Evolutionary conservation across 2,797 vertebrate species (phyloP).

Genomic region (Rhabdophis nuchalis): DNA sequence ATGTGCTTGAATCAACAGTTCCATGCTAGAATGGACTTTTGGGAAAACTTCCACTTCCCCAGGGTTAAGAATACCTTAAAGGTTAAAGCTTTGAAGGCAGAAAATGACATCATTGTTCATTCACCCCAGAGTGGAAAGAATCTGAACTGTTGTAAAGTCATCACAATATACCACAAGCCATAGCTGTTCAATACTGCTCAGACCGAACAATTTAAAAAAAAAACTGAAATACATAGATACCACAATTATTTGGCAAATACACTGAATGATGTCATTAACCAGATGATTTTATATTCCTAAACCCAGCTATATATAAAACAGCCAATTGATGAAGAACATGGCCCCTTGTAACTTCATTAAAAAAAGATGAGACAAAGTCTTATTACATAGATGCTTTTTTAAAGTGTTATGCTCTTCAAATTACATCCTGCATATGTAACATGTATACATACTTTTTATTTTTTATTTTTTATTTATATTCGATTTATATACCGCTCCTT

Average conservation of each 20-base stretch:
- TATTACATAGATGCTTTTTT: background rate
- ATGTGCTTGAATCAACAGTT: conserved; percentile 71
- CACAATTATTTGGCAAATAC: conserved; percentile 71
- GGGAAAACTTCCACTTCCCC: conserved; percentile 55
- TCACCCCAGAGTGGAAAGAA: conserved; percentile 63
- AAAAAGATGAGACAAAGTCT: background rate
- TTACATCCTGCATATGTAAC: background rate
- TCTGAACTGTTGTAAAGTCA: conserved; percentile 64
- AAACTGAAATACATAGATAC: conserved; percentile 67
- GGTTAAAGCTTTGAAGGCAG: conserved; percentile 61
- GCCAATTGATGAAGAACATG: conserved; percentile 40
- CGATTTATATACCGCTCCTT: too few species aligned
- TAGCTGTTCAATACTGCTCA: conserved; percentile 55
- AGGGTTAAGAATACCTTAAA: conserved; percentile 53
- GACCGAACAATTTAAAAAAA: conserved; percentile 49
- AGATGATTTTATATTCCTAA: conserved; percentile 56
- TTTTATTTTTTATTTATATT: too few species aligned
- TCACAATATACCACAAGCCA: conserved; percentile 66
- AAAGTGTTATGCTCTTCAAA: conserved; percentile 25
- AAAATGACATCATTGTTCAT: conserved; percentile 73
- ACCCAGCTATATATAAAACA: conserved; percentile 35
- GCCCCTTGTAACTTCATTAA: background rate
- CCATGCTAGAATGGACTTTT: conserved; percentile 54
- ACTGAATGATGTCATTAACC: conserved; percentile 67
- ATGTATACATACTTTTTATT: background rate